A percentile compares a stretch with the other conserved stretches of the same genome.
phyloP scores from a whole-genome alignment of 2,888 invertebrate species.

The Rotaria sp. region DNA sequence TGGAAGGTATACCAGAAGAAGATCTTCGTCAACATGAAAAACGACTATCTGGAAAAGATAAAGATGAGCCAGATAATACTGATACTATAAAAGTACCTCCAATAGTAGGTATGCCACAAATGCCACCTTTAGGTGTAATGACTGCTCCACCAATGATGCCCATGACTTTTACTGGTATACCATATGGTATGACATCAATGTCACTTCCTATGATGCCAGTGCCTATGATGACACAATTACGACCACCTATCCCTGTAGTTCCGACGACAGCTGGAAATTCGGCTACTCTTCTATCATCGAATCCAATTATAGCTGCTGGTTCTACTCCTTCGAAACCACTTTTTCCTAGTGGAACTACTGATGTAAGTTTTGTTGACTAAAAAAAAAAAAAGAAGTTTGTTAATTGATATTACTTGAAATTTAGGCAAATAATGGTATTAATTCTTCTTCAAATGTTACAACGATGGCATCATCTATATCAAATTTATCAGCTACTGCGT shows the following conservation, averaged over 20 bases:
- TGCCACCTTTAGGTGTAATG: conserved; percentile 35
- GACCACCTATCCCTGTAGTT: background rate
- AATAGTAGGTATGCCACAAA: background rate
- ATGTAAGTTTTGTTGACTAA: background rate
- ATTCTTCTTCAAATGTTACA: background rate
- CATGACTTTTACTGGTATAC: background rate
- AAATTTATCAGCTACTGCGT: background rate
- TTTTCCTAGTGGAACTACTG: background rate
- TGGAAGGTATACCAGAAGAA: conserved; percentile 96
- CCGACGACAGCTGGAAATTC: background rate
- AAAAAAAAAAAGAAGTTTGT: no score
- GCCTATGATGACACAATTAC: background rate
- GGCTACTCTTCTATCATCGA: conserved; percentile 17
- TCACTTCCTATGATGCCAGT: background rate
- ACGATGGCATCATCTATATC: background rate
- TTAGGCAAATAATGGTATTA: background rate
- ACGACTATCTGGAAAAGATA: conserved; percentile 2
- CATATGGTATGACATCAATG: conserved; percentile 27
- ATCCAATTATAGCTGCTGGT: background rate
- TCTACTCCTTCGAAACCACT: background rate
- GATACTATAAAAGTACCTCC: background rate
- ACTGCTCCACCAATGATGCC: background rate
- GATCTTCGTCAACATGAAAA: conserved; percentile 75
- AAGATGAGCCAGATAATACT: background rate
- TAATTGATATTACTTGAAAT: background rate